These are phyloP conservation scores for Notoglanidium macrostoma DNA, from an alignment of 2,797 vertebrate species.

Conservation along the genomic window DNA sequence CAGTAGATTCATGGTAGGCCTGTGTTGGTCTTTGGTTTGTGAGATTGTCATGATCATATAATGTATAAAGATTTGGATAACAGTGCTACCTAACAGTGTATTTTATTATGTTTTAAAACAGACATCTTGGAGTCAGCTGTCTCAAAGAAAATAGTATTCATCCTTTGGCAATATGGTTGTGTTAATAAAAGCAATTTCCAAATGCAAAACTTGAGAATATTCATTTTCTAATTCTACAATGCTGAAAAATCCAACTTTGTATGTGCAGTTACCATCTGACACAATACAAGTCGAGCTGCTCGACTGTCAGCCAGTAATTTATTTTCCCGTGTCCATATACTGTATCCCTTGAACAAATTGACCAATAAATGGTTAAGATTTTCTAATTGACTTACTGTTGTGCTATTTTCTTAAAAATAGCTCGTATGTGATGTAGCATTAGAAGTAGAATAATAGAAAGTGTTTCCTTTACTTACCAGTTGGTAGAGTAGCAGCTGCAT, in stretches of 20 bases:
- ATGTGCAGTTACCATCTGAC: background rate
- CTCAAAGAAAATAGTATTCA: background rate
- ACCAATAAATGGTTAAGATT: background rate
- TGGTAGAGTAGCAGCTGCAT: background rate
- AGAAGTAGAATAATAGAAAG: background rate
- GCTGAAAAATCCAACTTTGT: background rate
- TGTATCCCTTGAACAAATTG: background rate
- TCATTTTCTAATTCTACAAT: background rate
- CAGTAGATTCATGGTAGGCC: background rate
- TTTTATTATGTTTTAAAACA: background rate
- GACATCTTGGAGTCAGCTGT: background rate
- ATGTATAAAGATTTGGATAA: background rate
- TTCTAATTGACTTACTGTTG: background rate
- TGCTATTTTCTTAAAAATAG: background rate
- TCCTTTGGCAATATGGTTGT: background rate
- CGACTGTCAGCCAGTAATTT: background rate
- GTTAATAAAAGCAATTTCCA: background rate
- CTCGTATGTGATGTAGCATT: background rate
- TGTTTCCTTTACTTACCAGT: background rate
- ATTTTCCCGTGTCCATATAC: background rate
- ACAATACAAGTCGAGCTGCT: background rate
- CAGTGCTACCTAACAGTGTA: background rate
- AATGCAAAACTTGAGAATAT: background rate
- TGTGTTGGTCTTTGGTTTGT: background rate
- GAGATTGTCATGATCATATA: background rate